Conservation (phyloP, 2,113 vertebrate genomes). For the Nesospiza acunhae region DNA sequence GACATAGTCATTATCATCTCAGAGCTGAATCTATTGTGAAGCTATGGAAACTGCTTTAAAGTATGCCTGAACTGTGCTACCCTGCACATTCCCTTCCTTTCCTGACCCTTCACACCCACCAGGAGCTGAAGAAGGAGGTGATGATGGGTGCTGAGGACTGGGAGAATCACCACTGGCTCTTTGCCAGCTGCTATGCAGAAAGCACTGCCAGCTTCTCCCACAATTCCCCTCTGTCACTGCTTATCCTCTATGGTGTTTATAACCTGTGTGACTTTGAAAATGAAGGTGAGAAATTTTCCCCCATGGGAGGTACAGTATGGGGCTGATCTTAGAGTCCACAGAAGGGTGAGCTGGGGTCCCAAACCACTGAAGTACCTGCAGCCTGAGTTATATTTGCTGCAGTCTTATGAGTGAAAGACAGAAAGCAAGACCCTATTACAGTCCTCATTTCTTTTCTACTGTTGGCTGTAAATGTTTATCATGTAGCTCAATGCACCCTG, state of each 20-base stretch:
- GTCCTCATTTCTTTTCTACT: constrained; percentile 28
- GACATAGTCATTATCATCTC: background rate
- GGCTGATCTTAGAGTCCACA: background rate
- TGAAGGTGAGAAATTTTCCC: background rate
- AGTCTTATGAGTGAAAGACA: background rate
- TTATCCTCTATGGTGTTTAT: background rate
- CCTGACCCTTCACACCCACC: background rate
- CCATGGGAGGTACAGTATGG: background rate
- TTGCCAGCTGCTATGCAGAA: background rate
- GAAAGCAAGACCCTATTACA: background rate
- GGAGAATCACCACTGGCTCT: background rate
- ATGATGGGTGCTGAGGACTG: background rate
- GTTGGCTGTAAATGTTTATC: constrained; percentile 27
- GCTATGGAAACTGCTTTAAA: background rate
- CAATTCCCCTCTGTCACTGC: background rate
- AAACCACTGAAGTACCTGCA: background rate
- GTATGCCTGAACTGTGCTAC: background rate
- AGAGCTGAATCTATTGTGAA: background rate
- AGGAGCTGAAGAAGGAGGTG: background rate
- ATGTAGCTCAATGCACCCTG: background rate
- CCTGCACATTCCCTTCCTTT: background rate
- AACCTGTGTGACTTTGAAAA: background rate
- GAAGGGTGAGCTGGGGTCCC: background rate
- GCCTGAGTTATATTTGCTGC: background rate
- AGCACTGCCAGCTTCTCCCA: background rate